A percentile compares a stretch with the other conserved stretches of the same genome.
Conservation (phyloP, 2,888 invertebrate species). For the Ligdia adustata region DNA sequence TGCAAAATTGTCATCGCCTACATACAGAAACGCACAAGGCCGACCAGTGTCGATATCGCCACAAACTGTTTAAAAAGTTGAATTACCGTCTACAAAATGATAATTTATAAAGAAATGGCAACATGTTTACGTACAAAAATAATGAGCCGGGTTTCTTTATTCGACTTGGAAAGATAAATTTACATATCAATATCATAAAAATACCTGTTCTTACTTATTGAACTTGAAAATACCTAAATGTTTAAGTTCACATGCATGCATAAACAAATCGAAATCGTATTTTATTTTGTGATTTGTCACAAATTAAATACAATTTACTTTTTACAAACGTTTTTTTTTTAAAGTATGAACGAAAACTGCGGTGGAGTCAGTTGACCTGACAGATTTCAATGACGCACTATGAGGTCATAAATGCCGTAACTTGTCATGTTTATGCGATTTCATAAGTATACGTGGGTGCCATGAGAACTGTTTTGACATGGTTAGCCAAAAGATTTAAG, state of each 20-base stretch:
- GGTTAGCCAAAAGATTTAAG: too few species aligned
- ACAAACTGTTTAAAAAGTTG: conserved; percentile 21
- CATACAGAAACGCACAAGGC: conserved; percentile 31
- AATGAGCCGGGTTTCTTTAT: conserved; percentile 3
- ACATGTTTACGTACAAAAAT: conserved; percentile 9
- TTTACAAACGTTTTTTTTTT: too few species aligned
- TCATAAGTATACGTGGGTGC: conserved; percentile 2
- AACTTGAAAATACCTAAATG: too few species aligned
- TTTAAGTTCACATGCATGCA: not conserved
- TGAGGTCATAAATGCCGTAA: conserved; percentile 27
- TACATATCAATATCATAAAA: conserved; percentile 4
- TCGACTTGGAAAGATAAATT: conserved; percentile 5
- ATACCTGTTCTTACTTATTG: not conserved
- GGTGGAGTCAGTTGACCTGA: conserved; percentile 24
- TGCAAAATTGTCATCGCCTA: conserved; percentile 23
- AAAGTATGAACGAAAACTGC: not conserved
- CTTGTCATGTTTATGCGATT: conserved; percentile 12
- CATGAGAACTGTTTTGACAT: conserved; percentile 1
- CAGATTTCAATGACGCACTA: conserved; percentile 32
- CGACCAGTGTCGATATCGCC: conserved; percentile 26
- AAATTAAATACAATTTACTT: not conserved
- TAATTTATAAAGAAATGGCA: conserved; percentile 16
- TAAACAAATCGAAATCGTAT: not conserved
- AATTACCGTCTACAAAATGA: conserved; percentile 17
- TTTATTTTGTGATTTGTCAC: not conserved